Base-by-base conservation (phyloP, 2,888 invertebrate species). In the Drosophila rubida region DNA sequence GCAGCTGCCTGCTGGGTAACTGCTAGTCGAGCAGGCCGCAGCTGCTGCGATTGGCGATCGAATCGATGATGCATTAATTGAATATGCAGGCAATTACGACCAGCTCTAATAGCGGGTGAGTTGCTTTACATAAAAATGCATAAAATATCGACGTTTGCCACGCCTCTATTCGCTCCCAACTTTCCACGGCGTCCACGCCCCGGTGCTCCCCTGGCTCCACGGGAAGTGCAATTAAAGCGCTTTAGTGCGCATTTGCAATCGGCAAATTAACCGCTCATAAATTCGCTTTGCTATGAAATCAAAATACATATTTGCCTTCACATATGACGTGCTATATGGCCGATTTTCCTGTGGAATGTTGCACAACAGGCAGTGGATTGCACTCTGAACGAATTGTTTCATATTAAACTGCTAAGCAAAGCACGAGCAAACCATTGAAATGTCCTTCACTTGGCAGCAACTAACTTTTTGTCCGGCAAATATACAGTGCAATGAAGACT, bases 161-260 rank as follows among this genome's bases (percentile, higher is more conserved):
- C 50, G 51, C 54, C 68, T 25, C 6, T 13, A 9, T 14, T 39
- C 44, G 49, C 41, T 32, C n/a, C 25, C 30, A 19, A n/a, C 58
- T 41, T 16, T 19, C 19, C 22, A 37, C 16, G 14, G 16, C 3
- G 2, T 9, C 37, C 58, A 14, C 7, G 2, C 22, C 19, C 19
- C 19, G 1, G n/a, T 55, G 41, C 14, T 25, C 37, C 37, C 16
- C 7, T 14, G 8, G 1, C 23, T 44, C 46, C 23, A 16, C 35
- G 62, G 25, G 25, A 27, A 23, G 46, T 51, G 66, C 45, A 75
- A 75, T 75, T 75, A 66, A 74, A 74, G 70, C 59, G 63, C 37
- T 46, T 75, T 53, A 75, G 63, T 75, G 74, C 75, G 75, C 74
- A 75, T 75, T 75, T 70, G 54, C 70, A 60, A 75, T 25, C 63